Conservation (phyloP, 2,888 invertebrate species). For the Adela reaumurella region DNA sequence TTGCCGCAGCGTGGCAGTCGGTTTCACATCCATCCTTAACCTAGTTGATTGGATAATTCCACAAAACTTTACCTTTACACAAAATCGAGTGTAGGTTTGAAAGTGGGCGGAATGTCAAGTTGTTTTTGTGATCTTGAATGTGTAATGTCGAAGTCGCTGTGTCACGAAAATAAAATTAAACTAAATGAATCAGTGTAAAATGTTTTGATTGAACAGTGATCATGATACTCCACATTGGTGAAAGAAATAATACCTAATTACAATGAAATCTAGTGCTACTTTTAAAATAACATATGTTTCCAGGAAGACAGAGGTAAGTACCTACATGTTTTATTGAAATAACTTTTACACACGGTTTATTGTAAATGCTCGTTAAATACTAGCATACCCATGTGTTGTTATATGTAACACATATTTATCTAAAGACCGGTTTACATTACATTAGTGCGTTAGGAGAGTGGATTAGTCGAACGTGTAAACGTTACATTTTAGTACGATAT, state of each 20-base stretch:
- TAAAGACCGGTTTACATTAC: too few relatives aligned
- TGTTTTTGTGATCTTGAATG: neutral
- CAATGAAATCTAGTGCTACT: slow-evolving; percentile 44
- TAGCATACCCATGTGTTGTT: too few relatives aligned
- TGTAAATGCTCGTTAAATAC: too few relatives aligned
- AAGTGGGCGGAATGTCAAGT: neutral
- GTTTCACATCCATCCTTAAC: neutral
- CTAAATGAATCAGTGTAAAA: too few relatives aligned
- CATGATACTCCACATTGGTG: neutral
- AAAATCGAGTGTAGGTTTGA: neutral
- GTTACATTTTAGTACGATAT: too few relatives aligned
- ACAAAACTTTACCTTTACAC: neutral
- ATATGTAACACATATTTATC: too few relatives aligned
- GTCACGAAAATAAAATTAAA: neutral
- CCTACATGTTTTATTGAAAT: neutral
- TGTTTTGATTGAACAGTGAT: too few relatives aligned
- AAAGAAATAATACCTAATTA: slow-evolving; percentile 5
- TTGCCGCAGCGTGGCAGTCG: neutral
- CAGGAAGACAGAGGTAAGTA: slow-evolving; percentile 38
- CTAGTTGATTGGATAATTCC: neutral
- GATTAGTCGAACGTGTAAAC: too few relatives aligned
- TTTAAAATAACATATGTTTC: slow-evolving; percentile 49
- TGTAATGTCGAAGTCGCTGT: neutral
- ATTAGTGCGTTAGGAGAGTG: too few relatives aligned
- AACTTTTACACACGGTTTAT: too few relatives aligned